Conservation (phyloP, 2,113 vertebrate genomes). For the Dolichotis patagonum region DNA sequence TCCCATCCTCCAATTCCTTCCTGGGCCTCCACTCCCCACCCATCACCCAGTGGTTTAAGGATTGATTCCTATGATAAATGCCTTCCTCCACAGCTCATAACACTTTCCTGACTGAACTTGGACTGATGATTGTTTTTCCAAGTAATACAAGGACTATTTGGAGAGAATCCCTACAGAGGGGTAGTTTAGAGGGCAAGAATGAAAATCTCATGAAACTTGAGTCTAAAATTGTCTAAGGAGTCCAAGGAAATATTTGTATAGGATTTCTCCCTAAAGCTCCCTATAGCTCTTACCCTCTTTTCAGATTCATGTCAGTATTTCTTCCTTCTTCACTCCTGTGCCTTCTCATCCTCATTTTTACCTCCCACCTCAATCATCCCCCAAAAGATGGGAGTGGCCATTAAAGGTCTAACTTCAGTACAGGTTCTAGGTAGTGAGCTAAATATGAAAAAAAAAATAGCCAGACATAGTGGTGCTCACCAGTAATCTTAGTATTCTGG, state of each 20-base stretch:
- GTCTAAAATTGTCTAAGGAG: slow-evolving; percentile 4
- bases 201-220: not conserved
- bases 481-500: not conserved
- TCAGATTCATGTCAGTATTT: not conserved
- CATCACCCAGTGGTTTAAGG: not conserved
- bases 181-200: not conserved
- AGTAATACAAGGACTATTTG: not conserved
- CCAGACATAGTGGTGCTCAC: not conserved
- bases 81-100: not conserved
- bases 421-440: not conserved
- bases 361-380: not conserved
- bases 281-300: not conserved
- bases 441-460: not conserved
- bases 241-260: slow-evolving; percentile 25
- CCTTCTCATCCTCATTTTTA: slow-evolving; percentile 3
- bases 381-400: not conserved
- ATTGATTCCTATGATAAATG: slow-evolving; percentile 1
- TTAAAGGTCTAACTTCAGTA: not conserved
- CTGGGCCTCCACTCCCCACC: not conserved
- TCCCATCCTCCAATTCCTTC: not conserved
- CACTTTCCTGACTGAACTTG: not conserved
- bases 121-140: not conserved
- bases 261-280: not conserved
- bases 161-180: not conserved
- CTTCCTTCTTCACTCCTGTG: not conserved